A percentile compares a stretch with the other conserved stretches of the same genome.
These are phyloP conservation scores for Mayetiola destructor DNA, from an alignment of 2,888 invertebrate genomes.

Conservation along the genomic window DNA sequence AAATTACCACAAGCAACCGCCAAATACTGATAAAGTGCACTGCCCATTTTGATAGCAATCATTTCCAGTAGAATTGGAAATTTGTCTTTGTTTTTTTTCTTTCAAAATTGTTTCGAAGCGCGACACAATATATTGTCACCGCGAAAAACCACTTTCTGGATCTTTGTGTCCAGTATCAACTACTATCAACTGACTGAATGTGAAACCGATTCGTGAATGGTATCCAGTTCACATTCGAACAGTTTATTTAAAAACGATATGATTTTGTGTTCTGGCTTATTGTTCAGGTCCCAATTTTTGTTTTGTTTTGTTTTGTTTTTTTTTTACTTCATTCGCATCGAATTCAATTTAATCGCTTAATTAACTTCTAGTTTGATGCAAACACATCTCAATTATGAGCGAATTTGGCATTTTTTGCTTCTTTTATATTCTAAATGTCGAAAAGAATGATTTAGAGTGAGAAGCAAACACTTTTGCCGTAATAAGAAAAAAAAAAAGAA, in stretches of 20 bases:
- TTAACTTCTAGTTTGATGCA: not conserved
- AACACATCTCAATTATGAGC: not conserved
- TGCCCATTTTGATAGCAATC: not conserved
- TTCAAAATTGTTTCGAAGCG: not conserved
- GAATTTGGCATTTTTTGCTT: conserved; percentile 7
- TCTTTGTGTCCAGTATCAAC: not conserved
- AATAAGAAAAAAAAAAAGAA: too few relatives aligned
- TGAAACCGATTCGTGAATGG: not conserved
- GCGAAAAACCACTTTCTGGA: not conserved
- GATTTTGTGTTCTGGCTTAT: not conserved
- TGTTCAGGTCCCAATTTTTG: not conserved
- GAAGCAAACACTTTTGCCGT: too few relatives aligned
- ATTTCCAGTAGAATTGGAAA: not conserved
- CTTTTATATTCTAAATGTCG: too few relatives aligned
- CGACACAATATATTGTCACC: not conserved
- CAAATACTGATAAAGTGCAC: not conserved
- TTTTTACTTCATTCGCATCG: not conserved
- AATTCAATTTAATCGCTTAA: not conserved
- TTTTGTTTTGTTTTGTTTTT: not conserved
- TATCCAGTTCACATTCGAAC: not conserved
- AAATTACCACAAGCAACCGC: not conserved
- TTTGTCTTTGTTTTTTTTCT: not conserved
- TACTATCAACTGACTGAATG: not conserved
- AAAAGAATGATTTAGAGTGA: too few relatives aligned
- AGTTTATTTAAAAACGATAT: not conserved